Conservation (phyloP, 2,888 invertebrate genomes). For the Halictus quadricinctus region DNA sequence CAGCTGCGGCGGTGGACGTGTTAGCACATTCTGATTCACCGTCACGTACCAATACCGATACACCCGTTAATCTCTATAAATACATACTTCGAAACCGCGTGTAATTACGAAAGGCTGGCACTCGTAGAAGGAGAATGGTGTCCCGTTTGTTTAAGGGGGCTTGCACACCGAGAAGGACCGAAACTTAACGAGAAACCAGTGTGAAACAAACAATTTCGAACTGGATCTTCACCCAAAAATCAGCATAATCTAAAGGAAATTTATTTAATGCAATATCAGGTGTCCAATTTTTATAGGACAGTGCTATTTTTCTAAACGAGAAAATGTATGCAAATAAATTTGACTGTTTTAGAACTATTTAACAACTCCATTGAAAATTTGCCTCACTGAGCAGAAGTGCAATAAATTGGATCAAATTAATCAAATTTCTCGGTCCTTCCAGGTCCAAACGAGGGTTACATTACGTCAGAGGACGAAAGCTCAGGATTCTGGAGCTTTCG, state of each 20-base stretch:
- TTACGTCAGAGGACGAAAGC: neutral
- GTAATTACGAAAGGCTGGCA: neutral
- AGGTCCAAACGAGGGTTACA: neutral
- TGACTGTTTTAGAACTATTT: too few relatives aligned
- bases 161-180: neutral
- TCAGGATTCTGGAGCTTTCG: neutral
- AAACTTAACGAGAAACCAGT: neutral
- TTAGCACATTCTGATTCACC: neutral
- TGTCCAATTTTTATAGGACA: too few relatives aligned
- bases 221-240: too few relatives aligned
- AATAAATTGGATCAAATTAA: neutral
- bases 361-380: too few relatives aligned
- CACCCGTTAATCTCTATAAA: neutral
- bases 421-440: neutral
- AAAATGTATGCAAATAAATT: too few relatives aligned
- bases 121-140: neutral
- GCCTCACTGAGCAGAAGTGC: too few relatives aligned
- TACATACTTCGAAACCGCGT: conserved; percentile 3
- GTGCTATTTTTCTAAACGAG: too few relatives aligned
- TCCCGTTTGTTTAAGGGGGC: neutral
- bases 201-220: neutral
- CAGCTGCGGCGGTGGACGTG: neutral
- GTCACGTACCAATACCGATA: neutral
- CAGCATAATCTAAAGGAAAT: too few relatives aligned
- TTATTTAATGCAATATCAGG: too few relatives aligned